Evolutionary conservation across 2,888 invertebrate genomes (phyloP).

Genomic region (Leucoma salicis): DNA sequence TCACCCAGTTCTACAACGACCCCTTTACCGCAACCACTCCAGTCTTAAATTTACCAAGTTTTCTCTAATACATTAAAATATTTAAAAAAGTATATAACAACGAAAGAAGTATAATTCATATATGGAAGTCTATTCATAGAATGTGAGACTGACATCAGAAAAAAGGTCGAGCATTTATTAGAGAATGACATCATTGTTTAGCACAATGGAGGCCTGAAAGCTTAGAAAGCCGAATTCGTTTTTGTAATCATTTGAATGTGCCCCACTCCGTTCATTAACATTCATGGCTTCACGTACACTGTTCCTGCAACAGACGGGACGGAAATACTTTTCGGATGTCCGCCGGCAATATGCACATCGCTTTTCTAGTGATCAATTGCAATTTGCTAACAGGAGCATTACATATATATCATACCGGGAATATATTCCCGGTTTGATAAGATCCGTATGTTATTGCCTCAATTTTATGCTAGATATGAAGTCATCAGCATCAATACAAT

Average conservation of each 20-base stretch:
- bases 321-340: constrained; percentile 69
- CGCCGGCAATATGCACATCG: constrained; percentile 50
- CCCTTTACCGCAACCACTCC: too few species aligned
- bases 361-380: constrained; percentile 39
- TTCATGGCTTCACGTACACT: constrained; percentile 39
- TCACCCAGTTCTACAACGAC: too few species aligned
- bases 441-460: constrained; percentile 14
- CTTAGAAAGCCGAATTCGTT: constrained; percentile 12
- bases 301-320: constrained; percentile 46
- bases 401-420: too few species aligned
- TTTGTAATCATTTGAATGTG: constrained; percentile 17
- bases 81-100: too few species aligned
- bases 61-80: too few species aligned
- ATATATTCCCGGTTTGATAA: constrained; percentile 21
- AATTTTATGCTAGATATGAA: constrained; percentile 13
- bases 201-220: constrained; percentile 11
- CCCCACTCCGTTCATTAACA: constrained; percentile 26
- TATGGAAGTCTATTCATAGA: too few species aligned
- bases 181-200: constrained; percentile 8
- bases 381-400: constrained; percentile 29
- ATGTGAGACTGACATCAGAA: too few species aligned
- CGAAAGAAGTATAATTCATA: too few species aligned
- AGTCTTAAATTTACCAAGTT: too few species aligned
- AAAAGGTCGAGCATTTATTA: constrained; percentile 2
- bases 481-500: constrained; percentile 6